Conservation (phyloP, 2,113 vertebrate species). For the Seriola rivoliana region DNA sequence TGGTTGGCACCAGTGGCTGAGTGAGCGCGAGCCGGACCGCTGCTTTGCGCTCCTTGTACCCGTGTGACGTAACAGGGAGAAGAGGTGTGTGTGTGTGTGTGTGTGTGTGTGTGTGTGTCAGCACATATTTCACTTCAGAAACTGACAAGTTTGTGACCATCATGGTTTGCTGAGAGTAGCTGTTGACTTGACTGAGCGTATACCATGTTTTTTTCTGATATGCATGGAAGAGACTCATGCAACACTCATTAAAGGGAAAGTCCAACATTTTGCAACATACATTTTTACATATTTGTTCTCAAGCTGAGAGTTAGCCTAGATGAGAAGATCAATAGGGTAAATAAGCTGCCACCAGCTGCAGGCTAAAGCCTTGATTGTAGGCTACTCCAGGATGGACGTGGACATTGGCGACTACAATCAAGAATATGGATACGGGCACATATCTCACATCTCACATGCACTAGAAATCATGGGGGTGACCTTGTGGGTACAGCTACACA, state of each 20-base stretch:
- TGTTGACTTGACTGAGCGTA: background rate
- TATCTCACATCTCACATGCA: too few species aligned
- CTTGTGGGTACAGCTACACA: too few species aligned
- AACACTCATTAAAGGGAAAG: background rate
- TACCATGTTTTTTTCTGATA: background rate
- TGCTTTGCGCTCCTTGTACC: constrained; percentile 58
- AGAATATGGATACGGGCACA: too few species aligned
- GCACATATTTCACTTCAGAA: background rate
- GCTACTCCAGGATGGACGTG: background rate
- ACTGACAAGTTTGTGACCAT: background rate
- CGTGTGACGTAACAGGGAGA: constrained; percentile 63
- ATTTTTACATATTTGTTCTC: background rate
- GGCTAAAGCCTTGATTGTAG: background rate
- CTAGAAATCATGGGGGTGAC: too few species aligned
- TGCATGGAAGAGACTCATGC: background rate
- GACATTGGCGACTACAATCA: background rate
- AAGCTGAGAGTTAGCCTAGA: background rate
- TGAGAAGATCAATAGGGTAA: background rate
- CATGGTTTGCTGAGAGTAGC: background rate
- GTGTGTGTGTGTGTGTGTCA: background rate
- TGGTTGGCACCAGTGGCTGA: constrained; percentile 32
- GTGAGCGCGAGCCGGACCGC: constrained; percentile 29
- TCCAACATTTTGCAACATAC: background rate
- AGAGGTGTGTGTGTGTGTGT: background rate
- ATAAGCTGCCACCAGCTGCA: background rate